phyloP scores from a whole-genome alignment of 2,797 vertebrate species.

The Rhynchonycteris naso region DNA sequence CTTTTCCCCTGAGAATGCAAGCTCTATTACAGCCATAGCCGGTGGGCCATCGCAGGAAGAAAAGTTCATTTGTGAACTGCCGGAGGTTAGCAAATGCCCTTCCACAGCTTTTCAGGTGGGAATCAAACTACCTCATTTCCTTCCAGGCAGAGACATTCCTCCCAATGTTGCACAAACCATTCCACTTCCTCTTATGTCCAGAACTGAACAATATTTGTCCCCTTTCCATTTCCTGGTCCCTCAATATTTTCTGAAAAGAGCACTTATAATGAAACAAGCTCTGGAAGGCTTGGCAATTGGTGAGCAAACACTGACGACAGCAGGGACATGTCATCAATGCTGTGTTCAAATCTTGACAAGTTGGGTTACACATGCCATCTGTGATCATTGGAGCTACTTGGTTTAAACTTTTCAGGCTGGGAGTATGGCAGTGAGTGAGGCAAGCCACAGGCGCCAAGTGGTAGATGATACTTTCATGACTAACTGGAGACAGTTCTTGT shows the following conservation, averaged over 20 bases:
- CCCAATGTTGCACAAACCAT: constrained; percentile 32
- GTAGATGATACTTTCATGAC: constrained; percentile 61
- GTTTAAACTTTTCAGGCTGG: constrained; percentile 51
- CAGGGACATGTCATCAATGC: constrained; percentile 32
- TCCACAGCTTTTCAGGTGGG: background rate
- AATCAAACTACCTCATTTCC: background rate
- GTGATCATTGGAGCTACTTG: constrained; percentile 30
- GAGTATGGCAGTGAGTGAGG: constrained; percentile 51
- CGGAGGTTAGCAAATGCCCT: background rate
- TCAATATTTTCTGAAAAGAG: constrained; percentile 39
- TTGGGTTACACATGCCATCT: constrained; percentile 33
- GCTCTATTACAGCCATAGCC: background rate
- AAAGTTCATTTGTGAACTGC: background rate
- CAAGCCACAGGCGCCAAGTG: constrained; percentile 40
- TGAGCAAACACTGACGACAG: constrained; percentile 19
- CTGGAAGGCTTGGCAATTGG: constrained; percentile 27
- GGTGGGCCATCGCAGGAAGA: background rate
- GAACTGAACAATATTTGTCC: background rate
- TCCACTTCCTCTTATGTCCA: constrained; percentile 34
- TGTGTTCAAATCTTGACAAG: background rate
- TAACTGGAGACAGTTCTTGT: constrained; percentile 39
- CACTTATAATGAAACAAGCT: constrained; percentile 34
- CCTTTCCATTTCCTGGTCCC: background rate
- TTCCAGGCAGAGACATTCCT: background rate
- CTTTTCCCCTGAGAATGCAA: background rate